phyloP scores from a whole-genome alignment of 2,888 invertebrate species.

The Orthosia gracilis region DNA sequence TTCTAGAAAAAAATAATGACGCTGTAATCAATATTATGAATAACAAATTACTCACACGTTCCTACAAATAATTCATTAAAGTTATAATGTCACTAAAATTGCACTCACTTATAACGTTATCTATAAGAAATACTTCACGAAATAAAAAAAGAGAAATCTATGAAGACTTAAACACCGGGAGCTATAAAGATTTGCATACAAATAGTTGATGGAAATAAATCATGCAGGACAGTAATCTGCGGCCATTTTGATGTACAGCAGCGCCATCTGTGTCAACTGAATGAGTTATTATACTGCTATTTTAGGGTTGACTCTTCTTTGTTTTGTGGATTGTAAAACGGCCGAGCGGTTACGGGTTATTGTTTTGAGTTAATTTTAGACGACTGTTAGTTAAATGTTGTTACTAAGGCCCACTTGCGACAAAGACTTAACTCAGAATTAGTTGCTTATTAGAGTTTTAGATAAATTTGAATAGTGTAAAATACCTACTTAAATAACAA shows the following conservation, averaged over 20 bases:
- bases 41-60: background rate
- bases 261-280: slow-evolving; percentile 90
- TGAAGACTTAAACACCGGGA: slow-evolving; percentile 72
- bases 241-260: slow-evolving; percentile 89
- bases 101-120: slow-evolving; percentile 40
- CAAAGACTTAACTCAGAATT: too few species aligned
- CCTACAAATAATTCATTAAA: slow-evolving; percentile 16
- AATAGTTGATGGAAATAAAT: slow-evolving; percentile 87
- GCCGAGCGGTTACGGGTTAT: slow-evolving; percentile 32
- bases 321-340: slow-evolving; percentile 36
- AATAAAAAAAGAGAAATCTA: slow-evolving; percentile 55
- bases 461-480: too few species aligned
- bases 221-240: slow-evolving; percentile 87
- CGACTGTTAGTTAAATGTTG: background rate
- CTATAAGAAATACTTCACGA: slow-evolving; percentile 44
- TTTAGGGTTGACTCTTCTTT: slow-evolving; percentile 75
- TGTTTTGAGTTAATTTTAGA: slow-evolving; percentile 32
- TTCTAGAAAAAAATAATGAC: too few species aligned
- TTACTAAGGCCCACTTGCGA: background rate
- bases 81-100: slow-evolving; percentile 35
- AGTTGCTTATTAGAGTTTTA: too few species aligned
- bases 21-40: background rate
- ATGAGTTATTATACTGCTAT: slow-evolving; percentile 87
- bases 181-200: slow-evolving; percentile 82
- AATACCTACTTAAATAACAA: too few species aligned